Evolutionary conservation across 2,888 invertebrate species (phyloP), one percentile per base, ranked within the genome.

Genomic region (Tiliacea citrago): DNA sequence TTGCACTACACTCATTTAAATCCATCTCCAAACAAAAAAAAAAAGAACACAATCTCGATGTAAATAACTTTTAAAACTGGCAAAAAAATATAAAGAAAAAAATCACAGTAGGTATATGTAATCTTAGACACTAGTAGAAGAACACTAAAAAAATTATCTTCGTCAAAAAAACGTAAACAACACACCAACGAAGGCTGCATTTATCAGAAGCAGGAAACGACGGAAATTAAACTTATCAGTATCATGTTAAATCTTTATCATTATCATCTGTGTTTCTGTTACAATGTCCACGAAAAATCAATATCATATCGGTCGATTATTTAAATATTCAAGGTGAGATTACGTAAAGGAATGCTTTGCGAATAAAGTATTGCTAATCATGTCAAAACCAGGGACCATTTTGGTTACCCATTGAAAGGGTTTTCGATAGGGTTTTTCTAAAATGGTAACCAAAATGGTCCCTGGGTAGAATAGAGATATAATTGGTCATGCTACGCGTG

Each of bases 171-270:
- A 74, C 55, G 77, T 61, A 77, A 74, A 75, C 74, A 87, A 71
- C 53, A 76, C 81, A 70, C 16, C 42, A 47, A 55, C 6, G 69
- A 85, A 80, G 76, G 73, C 57, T 77, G 47, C 9, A 53, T 75
- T 79, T 85, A 85, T 86, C 86, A 73, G 60, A 78, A 68, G 57
- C 72, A 87, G 88, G 86, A 87, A 86, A 82, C 74, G 68, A 79
- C 65, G 68, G 83, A 85, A 83, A 65, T 60, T 29, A 24, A 62
- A 21, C 9, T 39, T 68, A 87, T 87, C 86, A 45, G 12, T 71
- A 61, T 58, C 71, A 55, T 60, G 58, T 75, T 65, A 69, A 73
- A 74, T 77, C 61, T 70, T 77, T 85, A 76, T 71, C 69, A 77
- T 68, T 47, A 65, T 29, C 29, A 51, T 73, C 35, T 70, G 53